Percentiles rank a stretch among this genome's conserved stretches.
These are phyloP conservation scores for Notarius quadriscutis DNA, from an alignment of 2,113 vertebrate genomes.

Conservation along the genomic window DNA sequence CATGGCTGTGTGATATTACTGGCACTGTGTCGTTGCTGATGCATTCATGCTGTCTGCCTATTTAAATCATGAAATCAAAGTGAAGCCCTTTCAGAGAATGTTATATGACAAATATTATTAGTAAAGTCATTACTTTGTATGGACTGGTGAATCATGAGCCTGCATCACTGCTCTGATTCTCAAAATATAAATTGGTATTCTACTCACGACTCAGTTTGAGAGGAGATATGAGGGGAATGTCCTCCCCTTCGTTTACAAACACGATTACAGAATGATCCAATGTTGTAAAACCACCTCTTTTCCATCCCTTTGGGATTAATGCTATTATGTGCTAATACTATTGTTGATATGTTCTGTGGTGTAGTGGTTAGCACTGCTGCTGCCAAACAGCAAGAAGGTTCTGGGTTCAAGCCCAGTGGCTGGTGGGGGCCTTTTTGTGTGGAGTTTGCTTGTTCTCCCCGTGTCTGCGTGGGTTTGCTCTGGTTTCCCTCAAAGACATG, in stretches of 20 bases:
- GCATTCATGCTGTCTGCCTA: constrained; percentile 24
- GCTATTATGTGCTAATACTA: background rate
- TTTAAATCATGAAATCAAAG: constrained; percentile 17
- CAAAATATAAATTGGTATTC: background rate
- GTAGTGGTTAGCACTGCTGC: too few relatives aligned
- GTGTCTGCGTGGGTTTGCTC: too few relatives aligned
- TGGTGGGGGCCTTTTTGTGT: too few relatives aligned
- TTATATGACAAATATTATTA: constrained; percentile 27
- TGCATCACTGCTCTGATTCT: constrained; percentile 1
- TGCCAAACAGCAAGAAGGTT: too few relatives aligned
- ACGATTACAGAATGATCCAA: background rate
- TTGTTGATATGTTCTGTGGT: too few relatives aligned
- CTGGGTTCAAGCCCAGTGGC: too few relatives aligned
- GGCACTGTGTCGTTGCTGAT: constrained; percentile 24
- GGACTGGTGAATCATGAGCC: background rate
- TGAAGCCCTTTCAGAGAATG: constrained; percentile 17
- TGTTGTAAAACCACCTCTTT: background rate
- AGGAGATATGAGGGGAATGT: background rate
- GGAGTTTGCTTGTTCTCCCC: too few relatives aligned
- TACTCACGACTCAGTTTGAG: constrained; percentile 2
- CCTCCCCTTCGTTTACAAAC: background rate
- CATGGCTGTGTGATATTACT: constrained; percentile 34
- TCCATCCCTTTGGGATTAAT: background rate
- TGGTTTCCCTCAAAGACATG: too few relatives aligned
- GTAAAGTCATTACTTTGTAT: constrained; percentile 13